Base-by-base conservation (phyloP, 2,113 vertebrate species). In the Grantiella picta region DNA sequence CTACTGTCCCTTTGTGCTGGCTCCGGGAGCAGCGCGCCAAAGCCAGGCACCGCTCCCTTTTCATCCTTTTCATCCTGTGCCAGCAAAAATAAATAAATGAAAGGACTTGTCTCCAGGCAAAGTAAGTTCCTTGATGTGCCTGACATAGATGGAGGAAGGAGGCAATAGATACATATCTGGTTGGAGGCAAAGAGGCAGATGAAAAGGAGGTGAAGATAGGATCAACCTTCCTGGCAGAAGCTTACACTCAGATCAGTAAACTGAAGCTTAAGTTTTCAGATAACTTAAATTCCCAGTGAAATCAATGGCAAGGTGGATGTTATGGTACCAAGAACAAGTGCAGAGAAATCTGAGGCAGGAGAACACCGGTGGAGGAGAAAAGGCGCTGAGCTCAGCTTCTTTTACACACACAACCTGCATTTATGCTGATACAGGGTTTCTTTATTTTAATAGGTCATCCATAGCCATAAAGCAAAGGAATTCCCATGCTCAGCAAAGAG, bases 1-100 rank as follows among this genome's bases (percentile, higher is more conserved):
- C 50, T 70, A 45, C 78, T 45, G 60, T 82, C 82, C 44, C 66
- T 82, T 71, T 85, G 70, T 47, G 49, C 66, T 79, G 63, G 61
- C 70, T 80, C 57, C 0, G 0, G 35, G 40, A 85, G 40, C 42
- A 66, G 38, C 1, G 24, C 2, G 4, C 61, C 82, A 82, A 82
- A 84, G 44, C 44, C 70, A 85, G 75, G 71, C 89, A 86, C 79
- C 0, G 0, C 49, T 88, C 44, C 53, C 82, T 88, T 94, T 80
- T 79, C 54, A 90, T 87, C 85, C 52, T 50, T 95, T 79, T 85
- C 52, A 90, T 88, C 86, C 57, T 1, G 5, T 65, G 93, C 94
- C 94, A 94, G 86, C 49, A 94, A 88, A 95, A 96, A 90, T 47
- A 90, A 88, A 80, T 76, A 94, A 72, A 85, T 61, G 66, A 88